Conservation (phyloP, 1,140 invertebrate species). For the Pteromalus puparum region DNA sequence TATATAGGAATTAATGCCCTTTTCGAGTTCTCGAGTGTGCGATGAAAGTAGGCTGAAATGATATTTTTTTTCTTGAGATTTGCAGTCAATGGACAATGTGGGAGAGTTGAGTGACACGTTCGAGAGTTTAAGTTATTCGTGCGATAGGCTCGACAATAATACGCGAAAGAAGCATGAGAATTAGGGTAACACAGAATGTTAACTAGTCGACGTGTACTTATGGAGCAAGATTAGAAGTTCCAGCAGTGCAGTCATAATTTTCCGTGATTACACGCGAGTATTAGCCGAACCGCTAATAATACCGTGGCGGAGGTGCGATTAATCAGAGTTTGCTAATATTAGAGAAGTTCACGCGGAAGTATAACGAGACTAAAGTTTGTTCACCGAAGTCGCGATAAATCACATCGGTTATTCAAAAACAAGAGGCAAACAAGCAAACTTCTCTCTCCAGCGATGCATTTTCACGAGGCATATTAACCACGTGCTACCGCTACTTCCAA, state of each 20-base stretch:
- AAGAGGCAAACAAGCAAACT: no score
- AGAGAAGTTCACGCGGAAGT: background rate
- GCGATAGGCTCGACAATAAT: no score
- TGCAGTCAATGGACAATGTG: no score
- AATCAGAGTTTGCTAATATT: slow-evolving; percentile 19
- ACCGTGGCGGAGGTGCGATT: background rate
- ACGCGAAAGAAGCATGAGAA: no score
- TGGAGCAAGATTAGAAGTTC: background rate
- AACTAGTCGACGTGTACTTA: no score
- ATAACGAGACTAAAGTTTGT: no score
- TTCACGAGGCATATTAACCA: slow-evolving; percentile 13
- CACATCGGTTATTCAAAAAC: no score
- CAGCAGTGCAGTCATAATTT: background rate
- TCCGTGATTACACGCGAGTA: background rate
- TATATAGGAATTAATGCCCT: background rate
- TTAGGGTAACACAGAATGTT: no score
- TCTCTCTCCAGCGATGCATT: no score
- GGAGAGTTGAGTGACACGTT: background rate
- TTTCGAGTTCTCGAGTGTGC: background rate
- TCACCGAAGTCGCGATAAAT: no score
- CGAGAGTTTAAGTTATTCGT: background rate
- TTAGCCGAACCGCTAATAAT: background rate
- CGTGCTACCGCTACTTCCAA: background rate
- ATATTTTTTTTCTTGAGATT: background rate
- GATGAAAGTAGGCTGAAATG: background rate